phyloP scores from a whole-genome alignment of 2,797 vertebrate species.

The Eleutherodactylus coqui region DNA sequence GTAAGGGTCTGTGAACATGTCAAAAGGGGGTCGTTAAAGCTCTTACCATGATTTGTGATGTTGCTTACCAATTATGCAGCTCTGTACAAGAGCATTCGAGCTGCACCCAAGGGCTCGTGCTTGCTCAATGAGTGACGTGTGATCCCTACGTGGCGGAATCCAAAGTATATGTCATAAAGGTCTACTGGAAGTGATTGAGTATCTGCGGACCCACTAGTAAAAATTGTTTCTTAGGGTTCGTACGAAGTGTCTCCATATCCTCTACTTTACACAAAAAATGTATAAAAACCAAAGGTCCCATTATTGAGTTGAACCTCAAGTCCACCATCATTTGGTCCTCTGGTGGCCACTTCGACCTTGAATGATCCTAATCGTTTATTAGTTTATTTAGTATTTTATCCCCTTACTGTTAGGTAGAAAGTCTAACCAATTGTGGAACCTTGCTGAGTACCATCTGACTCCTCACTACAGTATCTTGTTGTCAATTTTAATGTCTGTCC shows the following conservation, averaged over 20 bases:
- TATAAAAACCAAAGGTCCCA: background rate
- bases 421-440: background rate
- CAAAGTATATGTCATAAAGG: no score
- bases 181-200: no score
- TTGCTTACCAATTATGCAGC: background rate
- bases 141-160: no score
- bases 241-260: background rate
- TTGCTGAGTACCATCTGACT: background rate
- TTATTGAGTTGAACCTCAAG: background rate
- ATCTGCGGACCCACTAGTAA: background rate
- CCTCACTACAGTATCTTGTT: background rate
- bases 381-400: background rate
- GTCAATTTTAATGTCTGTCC: background rate
- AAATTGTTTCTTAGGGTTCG: background rate
- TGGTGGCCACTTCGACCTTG: background rate
- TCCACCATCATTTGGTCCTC: background rate
- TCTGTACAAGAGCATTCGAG: background rate
- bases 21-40: no score
- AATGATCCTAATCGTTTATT: no score
- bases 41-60: background rate
- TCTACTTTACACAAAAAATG: background rate
- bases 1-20: background rate
- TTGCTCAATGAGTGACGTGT: no score
- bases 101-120: background rate
- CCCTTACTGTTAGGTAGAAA: background rate